Evolutionary conservation across 2,113 vertebrate genomes (phyloP).

Genomic region (Hippocampus zosterae): DNA sequence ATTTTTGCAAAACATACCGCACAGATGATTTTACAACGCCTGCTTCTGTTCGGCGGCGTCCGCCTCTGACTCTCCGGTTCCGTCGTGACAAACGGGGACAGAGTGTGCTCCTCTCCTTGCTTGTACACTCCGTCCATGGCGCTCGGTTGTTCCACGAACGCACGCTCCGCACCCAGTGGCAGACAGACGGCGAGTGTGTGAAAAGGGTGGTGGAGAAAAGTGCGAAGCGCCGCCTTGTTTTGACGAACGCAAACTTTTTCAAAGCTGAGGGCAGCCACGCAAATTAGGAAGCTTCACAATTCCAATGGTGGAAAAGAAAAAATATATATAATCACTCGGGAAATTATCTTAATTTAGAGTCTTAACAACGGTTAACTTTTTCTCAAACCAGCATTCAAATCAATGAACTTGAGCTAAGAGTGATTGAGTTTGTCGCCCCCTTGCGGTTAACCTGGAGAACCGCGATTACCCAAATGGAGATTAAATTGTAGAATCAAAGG

Average conservation of each 20-base stretch:
- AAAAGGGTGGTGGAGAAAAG: not conserved
- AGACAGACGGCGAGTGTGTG: not conserved
- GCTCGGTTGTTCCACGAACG: not conserved
- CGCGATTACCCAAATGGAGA: not conserved
- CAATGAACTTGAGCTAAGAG: no score
- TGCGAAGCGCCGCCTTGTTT: constrained; percentile 48
- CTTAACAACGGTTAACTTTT: not conserved
- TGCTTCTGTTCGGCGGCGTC: constrained; percentile 28
- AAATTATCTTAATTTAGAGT: not conserved
- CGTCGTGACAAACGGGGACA: constrained; percentile 44
- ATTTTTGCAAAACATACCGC: constrained; percentile 52
- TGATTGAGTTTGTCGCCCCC: constrained; percentile 17
- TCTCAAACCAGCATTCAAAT: not conserved
- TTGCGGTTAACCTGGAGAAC: constrained; percentile 15
- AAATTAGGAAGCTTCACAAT: not conserved
- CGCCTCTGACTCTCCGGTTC: constrained; percentile 49
- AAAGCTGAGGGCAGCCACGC: not conserved
- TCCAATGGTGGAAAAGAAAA: not conserved
- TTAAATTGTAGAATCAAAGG: no score
- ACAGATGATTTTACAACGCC: constrained; percentile 46
- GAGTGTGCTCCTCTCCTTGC: constrained; percentile 47
- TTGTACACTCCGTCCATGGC: constrained; percentile 50
- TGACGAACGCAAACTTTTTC: not conserved
- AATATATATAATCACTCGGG: no score
- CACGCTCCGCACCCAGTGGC: not conserved